Evolutionary conservation across 2,113 vertebrate genomes (phyloP).

Genomic region (Marcusenius ussheri): DNA sequence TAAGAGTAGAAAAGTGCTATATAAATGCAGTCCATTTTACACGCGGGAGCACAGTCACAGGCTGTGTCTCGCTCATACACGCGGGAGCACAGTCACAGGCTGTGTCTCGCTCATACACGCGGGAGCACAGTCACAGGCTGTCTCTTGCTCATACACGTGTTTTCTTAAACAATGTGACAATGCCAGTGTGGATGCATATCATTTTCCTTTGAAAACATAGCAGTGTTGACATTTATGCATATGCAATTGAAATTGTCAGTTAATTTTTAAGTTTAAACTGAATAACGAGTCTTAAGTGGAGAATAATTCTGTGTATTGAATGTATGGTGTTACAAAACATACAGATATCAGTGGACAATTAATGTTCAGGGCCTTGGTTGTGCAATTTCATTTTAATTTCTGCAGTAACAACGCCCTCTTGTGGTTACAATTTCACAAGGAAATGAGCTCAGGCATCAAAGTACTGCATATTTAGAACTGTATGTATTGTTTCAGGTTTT

Average conservation of each 20-base stretch:
- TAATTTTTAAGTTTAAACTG: not conserved
- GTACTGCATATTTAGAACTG: not conserved
- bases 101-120: too few species aligned
- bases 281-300: not conserved
- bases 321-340: not conserved
- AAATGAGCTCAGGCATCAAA: not conserved
- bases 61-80: too few species aligned
- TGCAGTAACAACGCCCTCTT: not conserved
- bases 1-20: too few species aligned
- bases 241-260: not conserved
- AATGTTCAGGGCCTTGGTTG: not conserved
- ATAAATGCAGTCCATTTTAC: too few species aligned
- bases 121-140: too few species aligned
- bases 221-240: not conserved
- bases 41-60: too few species aligned
- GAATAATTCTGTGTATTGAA: not conserved
- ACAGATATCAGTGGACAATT: not conserved
- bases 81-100: not conserved
- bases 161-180: too few species aligned
- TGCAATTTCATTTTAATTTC: not conserved
- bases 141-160: too few species aligned
- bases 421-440: not conserved
- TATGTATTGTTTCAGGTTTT: not conserved
- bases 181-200: too few species aligned
- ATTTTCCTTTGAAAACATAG: not conserved